These are phyloP conservation scores for Butorides virescens DNA, from an alignment of 2,113 vertebrate species.

Conservation along the genomic window DNA sequence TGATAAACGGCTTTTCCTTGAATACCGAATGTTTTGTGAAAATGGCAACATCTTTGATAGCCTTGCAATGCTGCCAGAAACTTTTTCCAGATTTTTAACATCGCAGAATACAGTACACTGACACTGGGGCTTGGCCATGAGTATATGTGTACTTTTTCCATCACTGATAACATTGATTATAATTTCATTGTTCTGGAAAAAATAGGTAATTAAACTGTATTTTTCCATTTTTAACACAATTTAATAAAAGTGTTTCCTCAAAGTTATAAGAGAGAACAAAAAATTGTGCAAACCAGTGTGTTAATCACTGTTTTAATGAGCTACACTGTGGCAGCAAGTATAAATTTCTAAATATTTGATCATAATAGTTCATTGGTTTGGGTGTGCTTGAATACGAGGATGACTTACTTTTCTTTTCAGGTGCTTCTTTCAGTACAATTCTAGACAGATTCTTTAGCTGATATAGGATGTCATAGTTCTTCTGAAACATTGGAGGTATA, in stretches of 20 bases:
- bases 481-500: not conserved
- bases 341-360: not conserved
- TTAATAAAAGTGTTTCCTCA: not conserved
- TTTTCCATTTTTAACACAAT: not conserved
- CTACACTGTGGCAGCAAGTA: not conserved
- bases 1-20: slow-evolving; percentile 25
- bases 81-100: not conserved
- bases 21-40: not conserved
- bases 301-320: not conserved
- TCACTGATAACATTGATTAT: not conserved
- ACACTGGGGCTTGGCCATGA: not conserved
- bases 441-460: not conserved
- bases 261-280: not conserved
- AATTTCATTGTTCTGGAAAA: not conserved
- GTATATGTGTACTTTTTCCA: not conserved
- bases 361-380: not conserved
- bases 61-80: not conserved
- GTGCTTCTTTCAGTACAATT: not conserved
- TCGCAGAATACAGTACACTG: not conserved
- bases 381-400: not conserved
- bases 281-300: not conserved
- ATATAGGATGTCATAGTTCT: not conserved
- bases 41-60: not conserved
- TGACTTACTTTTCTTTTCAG: not conserved
- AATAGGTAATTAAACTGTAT: not conserved